A percentile compares a stretch with the other conserved stretches of the same genome.
These are phyloP conservation scores for Polydrusus tereticollis DNA, from an alignment of 2,888 invertebrate genomes.

Conservation along the genomic window DNA sequence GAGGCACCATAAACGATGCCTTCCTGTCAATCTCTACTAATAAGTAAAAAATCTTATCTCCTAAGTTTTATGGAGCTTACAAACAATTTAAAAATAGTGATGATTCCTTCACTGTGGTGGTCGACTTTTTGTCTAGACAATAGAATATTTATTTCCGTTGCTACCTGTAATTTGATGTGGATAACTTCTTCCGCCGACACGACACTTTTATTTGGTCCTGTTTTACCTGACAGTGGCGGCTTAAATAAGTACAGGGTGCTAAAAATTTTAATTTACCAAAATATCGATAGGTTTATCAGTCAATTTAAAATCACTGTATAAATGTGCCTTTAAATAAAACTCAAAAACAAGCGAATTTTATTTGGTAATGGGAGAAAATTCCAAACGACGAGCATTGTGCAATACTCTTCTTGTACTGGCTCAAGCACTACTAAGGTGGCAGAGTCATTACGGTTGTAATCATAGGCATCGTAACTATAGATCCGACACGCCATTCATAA, in stretches of 20 bases:
- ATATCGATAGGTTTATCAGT: no score
- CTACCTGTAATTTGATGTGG: conserved; percentile 53
- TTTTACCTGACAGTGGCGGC: conserved; percentile 31
- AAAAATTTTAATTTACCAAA: neutral
- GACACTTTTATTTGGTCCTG: conserved; percentile 27
- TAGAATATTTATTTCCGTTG: conserved; percentile 54
- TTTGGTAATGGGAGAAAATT: no score
- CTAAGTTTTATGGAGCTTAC: conserved; percentile 34
- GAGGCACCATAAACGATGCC: conserved; percentile 34
- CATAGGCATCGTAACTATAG: no score
- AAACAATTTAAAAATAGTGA: conserved; percentile 46
- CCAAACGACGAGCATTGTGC: no score
- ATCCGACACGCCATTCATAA: no score
- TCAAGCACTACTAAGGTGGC: no score
- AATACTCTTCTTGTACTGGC: no score
- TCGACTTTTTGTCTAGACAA: conserved; percentile 54
- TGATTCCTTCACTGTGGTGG: conserved; percentile 50
- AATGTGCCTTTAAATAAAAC: no score
- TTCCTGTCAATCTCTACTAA: conserved; percentile 43
- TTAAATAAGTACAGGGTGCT: conserved; percentile 17
- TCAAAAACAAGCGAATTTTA: no score
- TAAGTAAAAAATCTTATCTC: conserved; percentile 18
- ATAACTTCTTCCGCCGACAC: conserved; percentile 44
- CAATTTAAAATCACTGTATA: no score
- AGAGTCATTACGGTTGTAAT: no score